These are phyloP conservation scores for Drosophila bunnanda DNA, from an alignment of 2,888 invertebrate species.

Conservation along the genomic window DNA sequence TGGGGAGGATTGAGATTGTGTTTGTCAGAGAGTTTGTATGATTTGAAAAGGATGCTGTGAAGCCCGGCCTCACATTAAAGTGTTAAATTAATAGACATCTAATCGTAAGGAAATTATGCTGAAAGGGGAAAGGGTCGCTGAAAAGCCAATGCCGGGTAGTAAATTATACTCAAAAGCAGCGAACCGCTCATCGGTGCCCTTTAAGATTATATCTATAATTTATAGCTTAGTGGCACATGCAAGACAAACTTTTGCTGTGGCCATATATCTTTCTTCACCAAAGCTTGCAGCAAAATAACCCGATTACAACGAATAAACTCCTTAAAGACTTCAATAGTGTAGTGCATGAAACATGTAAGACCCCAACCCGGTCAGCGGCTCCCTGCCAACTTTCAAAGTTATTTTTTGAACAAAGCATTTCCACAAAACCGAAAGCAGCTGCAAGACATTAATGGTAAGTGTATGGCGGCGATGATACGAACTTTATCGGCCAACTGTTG, in stretches of 20 bases:
- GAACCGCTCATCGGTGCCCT: background rate
- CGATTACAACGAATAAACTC: conserved; percentile 22
- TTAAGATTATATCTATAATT: conserved; percentile 16
- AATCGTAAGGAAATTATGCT: conserved; percentile 50
- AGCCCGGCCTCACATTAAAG: conserved; percentile 67
- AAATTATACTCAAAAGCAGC: conserved; percentile 11
- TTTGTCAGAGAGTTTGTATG: conserved; percentile 7
- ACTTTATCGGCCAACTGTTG: conserved; percentile 45
- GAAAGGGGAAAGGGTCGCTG: conserved; percentile 3
- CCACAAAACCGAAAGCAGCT: background rate
- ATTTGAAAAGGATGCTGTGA: background rate
- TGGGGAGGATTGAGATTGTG: conserved; percentile 27
- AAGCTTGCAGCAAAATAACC: background rate
- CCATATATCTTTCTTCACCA: conserved; percentile 5
- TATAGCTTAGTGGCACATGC: conserved; percentile 3
- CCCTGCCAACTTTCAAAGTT: background rate
- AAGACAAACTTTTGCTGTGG: conserved; percentile 14
- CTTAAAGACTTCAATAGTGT: conserved; percentile 21
- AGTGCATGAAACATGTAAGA: conserved; percentile 20
- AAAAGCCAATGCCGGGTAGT: conserved; percentile 3
- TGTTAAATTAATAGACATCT: conserved; percentile 71
- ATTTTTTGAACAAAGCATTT: background rate
- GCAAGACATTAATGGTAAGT: conserved; percentile 46
- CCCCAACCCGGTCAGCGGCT: background rate
- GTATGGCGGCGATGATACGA: conserved; percentile 38